These are phyloP conservation scores for Uromys caudimaculatus DNA, from an alignment of 2,797 vertebrate genomes.

Conservation along the genomic window DNA sequence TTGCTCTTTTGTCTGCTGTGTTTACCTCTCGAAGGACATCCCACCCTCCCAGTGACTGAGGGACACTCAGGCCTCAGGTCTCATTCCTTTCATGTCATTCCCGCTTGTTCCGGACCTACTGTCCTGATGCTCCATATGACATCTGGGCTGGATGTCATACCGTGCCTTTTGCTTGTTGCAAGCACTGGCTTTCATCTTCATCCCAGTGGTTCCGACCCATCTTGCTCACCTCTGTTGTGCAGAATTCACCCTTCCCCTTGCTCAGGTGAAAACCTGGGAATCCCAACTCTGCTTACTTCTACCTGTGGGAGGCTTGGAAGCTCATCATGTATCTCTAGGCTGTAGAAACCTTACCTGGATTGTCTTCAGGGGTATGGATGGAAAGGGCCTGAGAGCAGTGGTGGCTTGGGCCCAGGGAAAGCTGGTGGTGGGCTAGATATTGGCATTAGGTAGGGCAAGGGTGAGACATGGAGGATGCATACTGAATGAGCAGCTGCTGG, in stretches of 20 bases:
- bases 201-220: rapidly evolving
- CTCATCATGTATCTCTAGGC: neutral
- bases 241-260: neutral
- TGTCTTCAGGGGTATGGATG: rapidly evolving
- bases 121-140: rapidly evolving
- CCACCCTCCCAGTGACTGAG: neutral
- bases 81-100: neutral
- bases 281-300: neutral
- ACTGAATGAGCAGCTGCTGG: neutral
- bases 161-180: neutral
- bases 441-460: neutral
- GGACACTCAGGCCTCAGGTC: neutral
- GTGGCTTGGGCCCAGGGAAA: neutral
- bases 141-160: neutral
- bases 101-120: neutral
- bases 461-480: neutral
- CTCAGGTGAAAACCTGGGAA: neutral
- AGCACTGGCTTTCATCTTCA: neutral
- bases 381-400: neutral
- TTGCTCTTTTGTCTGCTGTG: neutral
- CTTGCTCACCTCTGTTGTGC: rapidly evolving
- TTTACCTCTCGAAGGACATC: neutral
- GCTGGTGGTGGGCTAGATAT: neutral
- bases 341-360: neutral
- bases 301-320: neutral